Percentiles rank a stretch among this genome's conserved stretches.
Evolutionary conservation across 2,113 vertebrate species (phyloP).

Genomic region (Gracilinanus agilis): DNA sequence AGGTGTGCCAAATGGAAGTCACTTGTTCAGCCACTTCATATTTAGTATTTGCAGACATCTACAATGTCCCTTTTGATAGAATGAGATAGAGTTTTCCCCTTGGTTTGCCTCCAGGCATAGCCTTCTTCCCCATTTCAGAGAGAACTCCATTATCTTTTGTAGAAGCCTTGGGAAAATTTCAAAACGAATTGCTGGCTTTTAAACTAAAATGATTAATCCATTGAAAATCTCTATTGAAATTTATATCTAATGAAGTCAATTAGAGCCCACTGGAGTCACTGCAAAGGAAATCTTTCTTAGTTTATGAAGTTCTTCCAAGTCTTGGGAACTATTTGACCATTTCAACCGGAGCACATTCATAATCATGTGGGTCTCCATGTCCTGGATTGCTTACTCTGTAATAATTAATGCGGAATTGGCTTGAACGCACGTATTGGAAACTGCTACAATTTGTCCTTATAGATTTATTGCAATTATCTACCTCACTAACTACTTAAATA

Average conservation of each 20-base stretch:
- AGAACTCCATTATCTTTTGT: conserved; percentile 53
- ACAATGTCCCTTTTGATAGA: conserved; percentile 58
- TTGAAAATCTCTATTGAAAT: conserved; percentile 49
- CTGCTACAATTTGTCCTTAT: conserved; percentile 33
- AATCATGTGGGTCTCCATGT: conserved; percentile 9
- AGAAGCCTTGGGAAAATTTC: conserved; percentile 44
- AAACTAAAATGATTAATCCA: conserved; percentile 57
- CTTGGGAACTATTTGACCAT: conserved; percentile 27
- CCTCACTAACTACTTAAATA: conserved; percentile 45
- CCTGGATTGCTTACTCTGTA: conserved; percentile 40
- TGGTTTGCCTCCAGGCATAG: conserved; percentile 24
- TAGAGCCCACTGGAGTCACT: conserved; percentile 36
- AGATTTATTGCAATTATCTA: conserved; percentile 54
- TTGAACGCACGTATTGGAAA: background rate
- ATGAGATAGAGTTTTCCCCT: background rate
- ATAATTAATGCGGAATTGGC: conserved; percentile 5
- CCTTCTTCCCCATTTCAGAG: conserved; percentile 43
- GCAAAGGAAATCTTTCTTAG: conserved; percentile 20
- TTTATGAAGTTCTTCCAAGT: conserved; percentile 21
- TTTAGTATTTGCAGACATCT: conserved; percentile 66
- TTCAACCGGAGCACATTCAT: conserved; percentile 22
- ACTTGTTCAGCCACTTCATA: conserved; percentile 47
- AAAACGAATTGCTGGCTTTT: conserved; percentile 49
- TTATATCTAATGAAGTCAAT: conserved; percentile 61
- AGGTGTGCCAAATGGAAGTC: conserved; percentile 45